phyloP scores from a whole-genome alignment of 92 coral and sea anemone species.

The Desmophyllum pertusum region DNA sequence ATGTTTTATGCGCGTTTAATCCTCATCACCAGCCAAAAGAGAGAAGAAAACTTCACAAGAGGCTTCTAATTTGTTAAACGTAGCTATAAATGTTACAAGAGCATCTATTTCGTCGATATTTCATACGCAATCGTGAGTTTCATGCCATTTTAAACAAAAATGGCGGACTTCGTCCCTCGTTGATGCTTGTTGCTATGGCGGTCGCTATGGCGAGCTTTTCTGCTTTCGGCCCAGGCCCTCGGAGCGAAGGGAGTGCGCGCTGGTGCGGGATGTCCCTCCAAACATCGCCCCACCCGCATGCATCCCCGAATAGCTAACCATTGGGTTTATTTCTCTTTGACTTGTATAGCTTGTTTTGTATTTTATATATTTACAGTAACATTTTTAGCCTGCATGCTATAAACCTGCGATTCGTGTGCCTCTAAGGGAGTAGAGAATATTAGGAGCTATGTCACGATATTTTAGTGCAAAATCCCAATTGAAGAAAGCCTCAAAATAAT shows the following conservation, averaged over 20 bases:
- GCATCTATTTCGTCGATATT: neutral
- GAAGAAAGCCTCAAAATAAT: no score
- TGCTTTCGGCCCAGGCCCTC: slow-evolving; percentile 32
- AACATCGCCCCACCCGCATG: neutral
- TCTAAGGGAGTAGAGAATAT: no score
- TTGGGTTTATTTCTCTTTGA: no score
- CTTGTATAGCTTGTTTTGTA: no score
- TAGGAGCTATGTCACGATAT: no score
- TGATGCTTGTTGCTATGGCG: slow-evolving; percentile 36
- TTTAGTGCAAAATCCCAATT: no score
- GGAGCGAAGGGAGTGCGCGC: neutral
- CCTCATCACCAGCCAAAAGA: neutral
- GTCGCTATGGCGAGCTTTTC: neutral
- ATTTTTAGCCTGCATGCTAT: no score
- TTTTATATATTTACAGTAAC: no score
- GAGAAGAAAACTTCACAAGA: neutral
- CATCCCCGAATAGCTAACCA: neutral
- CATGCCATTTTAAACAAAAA: neutral
- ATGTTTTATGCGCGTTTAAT: neutral
- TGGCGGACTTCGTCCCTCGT: slow-evolving; percentile 18
- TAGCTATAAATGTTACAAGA: neutral
- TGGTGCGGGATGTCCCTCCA: neutral
- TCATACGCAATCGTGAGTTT: neutral
- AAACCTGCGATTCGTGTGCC: no score
- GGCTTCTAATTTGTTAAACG: neutral